A percentile compares a stretch with the other conserved stretches of the same genome.
These are phyloP conservation scores for Actenoides hombroni DNA, from an alignment of 2,113 vertebrate genomes.

Conservation along the genomic window DNA sequence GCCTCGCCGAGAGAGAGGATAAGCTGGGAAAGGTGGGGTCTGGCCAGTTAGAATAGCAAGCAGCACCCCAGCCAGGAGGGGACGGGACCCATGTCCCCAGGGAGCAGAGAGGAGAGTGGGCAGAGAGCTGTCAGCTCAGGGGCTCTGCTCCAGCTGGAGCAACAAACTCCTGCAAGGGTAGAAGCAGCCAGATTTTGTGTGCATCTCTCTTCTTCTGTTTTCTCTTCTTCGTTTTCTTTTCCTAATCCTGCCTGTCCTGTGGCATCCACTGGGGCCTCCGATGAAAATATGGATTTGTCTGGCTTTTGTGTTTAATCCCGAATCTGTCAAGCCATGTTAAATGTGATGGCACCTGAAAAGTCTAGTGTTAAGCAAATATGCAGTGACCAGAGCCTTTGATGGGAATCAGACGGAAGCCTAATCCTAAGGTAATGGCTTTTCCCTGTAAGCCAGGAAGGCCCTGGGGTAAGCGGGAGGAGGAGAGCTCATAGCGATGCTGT, in stretches of 20 bases:
- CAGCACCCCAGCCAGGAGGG: not conserved
- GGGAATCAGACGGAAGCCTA: slow-evolving; percentile 61
- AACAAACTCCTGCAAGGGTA: not conserved
- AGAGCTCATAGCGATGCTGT: not conserved
- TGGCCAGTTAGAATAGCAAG: accelerated
- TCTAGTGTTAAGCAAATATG: slow-evolving; percentile 70
- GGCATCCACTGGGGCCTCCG: not conserved
- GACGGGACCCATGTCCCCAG: accelerated
- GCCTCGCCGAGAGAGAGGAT: not conserved
- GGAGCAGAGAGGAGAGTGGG: not conserved
- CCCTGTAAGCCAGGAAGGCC: not conserved
- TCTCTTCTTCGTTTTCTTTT: not conserved
- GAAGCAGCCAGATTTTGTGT: not conserved
- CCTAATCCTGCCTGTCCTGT: not conserved
- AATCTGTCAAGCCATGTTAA: slow-evolving; percentile 70
- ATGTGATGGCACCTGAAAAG: slow-evolving; percentile 69
- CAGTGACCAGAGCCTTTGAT: slow-evolving; percentile 68
- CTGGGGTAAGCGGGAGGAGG: not conserved
- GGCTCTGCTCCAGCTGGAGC: not conserved
- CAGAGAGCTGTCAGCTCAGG: not conserved
- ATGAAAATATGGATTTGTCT: slow-evolving; percentile 66
- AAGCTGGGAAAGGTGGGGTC: not conserved
- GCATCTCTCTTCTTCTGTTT: not conserved
- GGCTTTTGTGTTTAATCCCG: slow-evolving; percentile 71
- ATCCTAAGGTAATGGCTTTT: slow-evolving; percentile 62